Percentiles rank a stretch among this genome's conserved stretches.
Conservation (phyloP, 2,888 invertebrate genomes). For the Lumbricus terrestris region DNA sequence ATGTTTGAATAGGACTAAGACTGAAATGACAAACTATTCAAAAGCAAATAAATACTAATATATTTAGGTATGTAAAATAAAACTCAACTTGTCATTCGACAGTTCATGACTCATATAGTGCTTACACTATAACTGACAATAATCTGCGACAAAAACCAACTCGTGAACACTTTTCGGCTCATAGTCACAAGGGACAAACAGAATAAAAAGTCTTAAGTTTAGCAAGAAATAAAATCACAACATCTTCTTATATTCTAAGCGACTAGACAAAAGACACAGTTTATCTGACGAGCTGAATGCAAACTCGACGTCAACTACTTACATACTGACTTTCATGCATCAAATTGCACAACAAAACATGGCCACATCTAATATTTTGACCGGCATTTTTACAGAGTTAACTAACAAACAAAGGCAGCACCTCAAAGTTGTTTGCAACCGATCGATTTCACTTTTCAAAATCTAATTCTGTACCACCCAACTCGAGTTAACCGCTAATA, state of each 20-base stretch:
- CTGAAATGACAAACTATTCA: neutral
- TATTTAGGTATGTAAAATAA: neutral
- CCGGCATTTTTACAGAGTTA: neutral
- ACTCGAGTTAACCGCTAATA: neutral
- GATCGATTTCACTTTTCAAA: neutral
- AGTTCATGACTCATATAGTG: neutral
- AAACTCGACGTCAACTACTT: neutral
- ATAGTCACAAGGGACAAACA: neutral
- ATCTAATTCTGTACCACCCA: neutral
- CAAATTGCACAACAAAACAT: neutral
- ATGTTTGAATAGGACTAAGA: neutral
- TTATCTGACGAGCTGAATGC: neutral
- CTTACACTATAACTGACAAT: neutral
- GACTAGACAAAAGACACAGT: neutral
- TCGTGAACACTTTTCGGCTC: neutral
- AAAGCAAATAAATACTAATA: neutral
- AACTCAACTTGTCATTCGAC: neutral
- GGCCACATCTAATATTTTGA: neutral
- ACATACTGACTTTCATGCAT: neutral
- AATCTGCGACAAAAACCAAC: neutral
- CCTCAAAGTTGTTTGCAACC: neutral
- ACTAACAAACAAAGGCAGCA: neutral
- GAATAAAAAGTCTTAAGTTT: neutral
- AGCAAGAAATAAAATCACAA: neutral
- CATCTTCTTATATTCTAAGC: neutral